Evolutionary conservation across 2,113 vertebrate genomes (phyloP).

Genomic region (Melospiza melodia): DNA sequence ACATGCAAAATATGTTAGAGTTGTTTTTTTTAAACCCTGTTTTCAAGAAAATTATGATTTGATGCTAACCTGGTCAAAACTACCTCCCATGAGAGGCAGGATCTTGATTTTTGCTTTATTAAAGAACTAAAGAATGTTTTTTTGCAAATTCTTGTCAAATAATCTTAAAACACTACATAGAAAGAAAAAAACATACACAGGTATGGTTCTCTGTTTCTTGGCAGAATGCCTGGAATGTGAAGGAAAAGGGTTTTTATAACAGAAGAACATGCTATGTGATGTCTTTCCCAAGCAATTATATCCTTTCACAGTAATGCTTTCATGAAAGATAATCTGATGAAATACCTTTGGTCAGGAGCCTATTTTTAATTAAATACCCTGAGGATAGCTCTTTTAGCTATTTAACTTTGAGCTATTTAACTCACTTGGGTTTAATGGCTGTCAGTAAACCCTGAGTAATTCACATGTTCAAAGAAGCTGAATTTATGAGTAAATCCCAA

Average conservation of each 20-base stretch:
- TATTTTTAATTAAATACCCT: constrained; percentile 36
- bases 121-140: fast-evolving
- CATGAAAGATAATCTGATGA: constrained; percentile 25
- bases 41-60: background rate
- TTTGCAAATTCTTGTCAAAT: background rate
- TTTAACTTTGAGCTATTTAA: background rate
- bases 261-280: background rate
- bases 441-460: background rate
- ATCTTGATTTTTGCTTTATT: background rate
- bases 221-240: background rate
- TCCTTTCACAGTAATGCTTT: constrained; percentile 11
- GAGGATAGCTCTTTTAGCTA: background rate
- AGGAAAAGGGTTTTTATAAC: background rate
- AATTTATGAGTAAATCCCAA: background rate
- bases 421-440: background rate
- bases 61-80: background rate
- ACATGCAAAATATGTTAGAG: background rate
- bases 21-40: background rate
- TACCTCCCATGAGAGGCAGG: background rate
- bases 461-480: background rate
- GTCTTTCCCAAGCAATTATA: constrained; percentile 8
- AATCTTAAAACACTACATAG: background rate
- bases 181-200: background rate
- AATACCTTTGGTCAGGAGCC: constrained; percentile 8
- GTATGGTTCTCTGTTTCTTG: background rate